These are phyloP conservation scores for Drosophila kohkoa DNA, from an alignment of 1,140 invertebrate genomes.

Conservation along the genomic window DNA sequence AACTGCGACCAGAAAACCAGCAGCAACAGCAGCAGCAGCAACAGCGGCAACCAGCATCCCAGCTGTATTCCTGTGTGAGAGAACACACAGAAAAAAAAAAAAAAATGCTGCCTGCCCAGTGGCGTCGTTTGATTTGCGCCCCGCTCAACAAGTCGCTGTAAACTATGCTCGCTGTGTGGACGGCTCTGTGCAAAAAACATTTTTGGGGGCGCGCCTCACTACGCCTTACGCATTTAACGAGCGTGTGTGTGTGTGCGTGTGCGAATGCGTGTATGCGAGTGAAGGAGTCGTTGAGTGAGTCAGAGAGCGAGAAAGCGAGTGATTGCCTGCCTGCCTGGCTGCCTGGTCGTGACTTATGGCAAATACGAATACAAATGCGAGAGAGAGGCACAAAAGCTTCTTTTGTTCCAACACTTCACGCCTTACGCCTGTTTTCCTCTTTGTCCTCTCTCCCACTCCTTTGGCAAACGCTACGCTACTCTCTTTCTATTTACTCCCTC, in stretches of 20 bases:
- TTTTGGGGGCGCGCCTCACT: constrained; percentile 25
- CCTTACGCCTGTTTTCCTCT: background rate
- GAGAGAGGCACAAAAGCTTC: constrained; percentile 13
- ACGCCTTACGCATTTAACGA: constrained; percentile 1
- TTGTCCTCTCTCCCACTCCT: background rate
- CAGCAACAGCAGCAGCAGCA: constrained; percentile 49
- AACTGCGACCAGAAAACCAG: constrained; percentile 61
- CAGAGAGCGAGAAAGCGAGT: constrained; percentile 15
- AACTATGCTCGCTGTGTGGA: background rate
- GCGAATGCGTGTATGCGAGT: constrained; percentile 4
- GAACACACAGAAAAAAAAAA: constrained; percentile 21
- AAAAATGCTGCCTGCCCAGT: constrained; percentile 22
- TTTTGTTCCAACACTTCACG: constrained; percentile 17
- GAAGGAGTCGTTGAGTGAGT: constrained; percentile 10
- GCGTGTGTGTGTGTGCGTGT: background rate
- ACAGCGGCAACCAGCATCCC: constrained; percentile 55
- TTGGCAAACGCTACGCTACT: background rate
- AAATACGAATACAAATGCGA: constrained; percentile 48
- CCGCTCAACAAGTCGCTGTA: constrained; percentile 20
- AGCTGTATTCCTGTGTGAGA: constrained; percentile 34
- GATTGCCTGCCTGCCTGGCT: constrained; percentile 63
- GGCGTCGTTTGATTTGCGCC: constrained; percentile 24
- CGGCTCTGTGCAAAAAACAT: constrained; percentile 9
- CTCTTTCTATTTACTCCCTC: background rate
- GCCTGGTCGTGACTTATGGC: constrained; percentile 70